Evolutionary conservation across 2,888 invertebrate genomes (phyloP), one percentile per base, ranked within the genome.

Genomic region (Pandemis cinnamomeana): DNA sequence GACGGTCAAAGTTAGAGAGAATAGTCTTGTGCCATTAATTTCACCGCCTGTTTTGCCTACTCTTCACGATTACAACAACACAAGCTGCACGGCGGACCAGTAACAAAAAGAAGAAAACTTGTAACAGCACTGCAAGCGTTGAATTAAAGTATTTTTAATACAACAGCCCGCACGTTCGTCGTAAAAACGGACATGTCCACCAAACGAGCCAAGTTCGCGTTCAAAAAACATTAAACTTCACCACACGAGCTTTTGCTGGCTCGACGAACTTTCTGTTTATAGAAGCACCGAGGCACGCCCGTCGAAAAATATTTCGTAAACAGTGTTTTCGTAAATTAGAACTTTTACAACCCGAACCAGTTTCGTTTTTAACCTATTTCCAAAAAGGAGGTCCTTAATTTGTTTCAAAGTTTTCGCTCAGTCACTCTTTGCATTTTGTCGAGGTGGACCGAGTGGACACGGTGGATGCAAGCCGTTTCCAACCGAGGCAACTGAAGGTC

Each of bases 221-320:
- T 36, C 61, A n/a, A 62, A 67, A 27, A 72, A 68, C 72, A 55
- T 68, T 15, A 67, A 63, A 72, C 55, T 64, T 63, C 13, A 13
- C 55, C 42, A 48, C 63, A 60, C 42, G 44, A 15, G 53, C 6
- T 55, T 72, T 67, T 20, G 58, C 63, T 68, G 63, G 41, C 55
- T 46, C 46, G 46, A 46, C 67, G 41, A 58, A 36, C 27, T 36
- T 64, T 63, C 44, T 72, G 67, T 72, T 72, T 68, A 69, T 68
- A 68, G 60, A 72, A 68, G 72, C 72, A 46, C 44, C 63, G 20
- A 48, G 46, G 72, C 72, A 68, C 62, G 72, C 68, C 53, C 36
- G 63, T 63, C 66, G 53, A 63, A 67, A 70, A 72, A 64, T 58
- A 69, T 63, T 69, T 72, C 63, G 72, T 68, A 69, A 69, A 72